These are phyloP conservation scores for Whitmania pigra DNA, from an alignment of 1,140 invertebrate genomes.

Conservation along the genomic window DNA sequence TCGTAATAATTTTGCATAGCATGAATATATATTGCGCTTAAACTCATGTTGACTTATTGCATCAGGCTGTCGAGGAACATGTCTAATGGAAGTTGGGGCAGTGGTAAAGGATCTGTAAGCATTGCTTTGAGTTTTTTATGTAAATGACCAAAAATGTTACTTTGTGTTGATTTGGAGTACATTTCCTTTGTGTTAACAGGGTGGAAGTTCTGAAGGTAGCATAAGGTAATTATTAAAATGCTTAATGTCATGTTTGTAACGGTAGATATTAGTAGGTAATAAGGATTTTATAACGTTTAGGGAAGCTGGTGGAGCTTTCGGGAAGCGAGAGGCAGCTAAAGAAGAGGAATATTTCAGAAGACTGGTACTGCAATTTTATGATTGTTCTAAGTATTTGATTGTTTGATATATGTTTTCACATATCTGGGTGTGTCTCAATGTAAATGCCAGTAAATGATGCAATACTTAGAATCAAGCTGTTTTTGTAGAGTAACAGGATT, in stretches of 20 bases:
- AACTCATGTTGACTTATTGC: too few relatives aligned
- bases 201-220: neutral
- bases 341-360: conserved; percentile 17
- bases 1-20: too few relatives aligned
- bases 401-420: neutral
- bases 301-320: conserved; percentile 16
- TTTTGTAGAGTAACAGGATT: neutral
- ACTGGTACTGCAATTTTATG: neutral
- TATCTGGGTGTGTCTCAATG: neutral
- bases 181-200: neutral
- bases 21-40: too few relatives aligned
- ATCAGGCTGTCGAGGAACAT: too few relatives aligned
- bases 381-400: neutral
- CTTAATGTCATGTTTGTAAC: neutral
- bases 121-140: neutral
- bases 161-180: neutral
- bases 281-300: neutral
- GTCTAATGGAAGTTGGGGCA: conserved; percentile 9
- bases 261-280: neutral
- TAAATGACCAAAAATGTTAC: neutral
- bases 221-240: neutral
- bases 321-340: conserved; percentile 15
- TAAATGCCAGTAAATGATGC: neutral
- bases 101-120: conserved; percentile 5
- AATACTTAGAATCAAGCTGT: neutral